Evolutionary conservation across 2,888 invertebrate genomes (phyloP).

Genomic region (Lepidocyrtoides sp.): DNA sequence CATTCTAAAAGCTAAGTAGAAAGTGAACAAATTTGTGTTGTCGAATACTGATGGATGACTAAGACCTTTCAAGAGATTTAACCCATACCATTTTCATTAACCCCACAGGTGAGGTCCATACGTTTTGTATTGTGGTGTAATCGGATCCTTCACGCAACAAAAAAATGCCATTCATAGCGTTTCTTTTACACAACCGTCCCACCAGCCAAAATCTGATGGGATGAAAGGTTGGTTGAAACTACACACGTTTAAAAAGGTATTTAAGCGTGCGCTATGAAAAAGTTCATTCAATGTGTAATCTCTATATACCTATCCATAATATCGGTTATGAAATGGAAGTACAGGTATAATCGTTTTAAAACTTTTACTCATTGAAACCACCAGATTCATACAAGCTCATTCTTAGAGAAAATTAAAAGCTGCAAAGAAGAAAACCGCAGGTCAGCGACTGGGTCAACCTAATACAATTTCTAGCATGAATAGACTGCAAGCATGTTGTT

Average conservation of each 20-base stretch:
- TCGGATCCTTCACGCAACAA: constrained; percentile 20
- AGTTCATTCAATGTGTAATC: not conserved
- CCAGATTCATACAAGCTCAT: constrained; percentile 12
- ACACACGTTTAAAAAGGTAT: not conserved
- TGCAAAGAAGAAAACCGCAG: constrained; percentile 53
- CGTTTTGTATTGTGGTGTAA: not conserved
- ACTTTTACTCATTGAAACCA: not conserved
- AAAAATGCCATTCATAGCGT: constrained; percentile 16
- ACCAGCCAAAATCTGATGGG: not conserved
- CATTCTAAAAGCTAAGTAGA: too few species aligned
- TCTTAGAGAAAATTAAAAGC: not conserved
- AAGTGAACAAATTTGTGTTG: too few species aligned
- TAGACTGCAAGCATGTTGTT: too few species aligned
- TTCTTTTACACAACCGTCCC: not conserved
- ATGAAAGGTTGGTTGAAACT: not conserved
- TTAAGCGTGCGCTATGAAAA: constrained; percentile 52
- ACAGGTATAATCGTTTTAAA: constrained; percentile 38
- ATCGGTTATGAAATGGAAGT: not conserved
- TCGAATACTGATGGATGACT: constrained; percentile 56
- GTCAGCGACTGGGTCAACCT: constrained; percentile 68
- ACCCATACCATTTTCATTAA: constrained; percentile 53
- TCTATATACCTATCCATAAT: too few species aligned
- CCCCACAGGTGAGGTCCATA: constrained; percentile 43
- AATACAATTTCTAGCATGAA: constrained; percentile 47
- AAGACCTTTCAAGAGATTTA: constrained; percentile 45